Percentiles rank a stretch among this genome's conserved stretches.
These are phyloP conservation scores for Solenodon paradoxus DNA, from an alignment of 2,113 vertebrate genomes.

Conservation along the genomic window DNA sequence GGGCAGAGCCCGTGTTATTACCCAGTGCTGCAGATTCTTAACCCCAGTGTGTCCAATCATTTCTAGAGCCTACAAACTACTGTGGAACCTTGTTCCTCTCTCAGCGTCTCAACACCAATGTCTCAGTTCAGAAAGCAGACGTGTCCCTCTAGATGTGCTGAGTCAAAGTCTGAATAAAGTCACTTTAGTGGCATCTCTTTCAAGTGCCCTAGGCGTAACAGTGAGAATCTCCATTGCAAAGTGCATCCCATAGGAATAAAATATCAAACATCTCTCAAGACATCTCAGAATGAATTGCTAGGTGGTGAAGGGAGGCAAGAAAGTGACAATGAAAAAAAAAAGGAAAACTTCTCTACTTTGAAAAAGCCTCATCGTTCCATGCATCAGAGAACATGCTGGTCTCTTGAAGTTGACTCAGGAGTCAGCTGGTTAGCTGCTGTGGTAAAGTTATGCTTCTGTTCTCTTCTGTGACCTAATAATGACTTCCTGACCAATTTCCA, in stretches of 20 bases:
- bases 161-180: neutral
- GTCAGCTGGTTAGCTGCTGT: neutral
- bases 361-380: neutral
- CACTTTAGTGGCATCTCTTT: neutral
- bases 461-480: neutral
- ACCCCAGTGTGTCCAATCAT: neutral
- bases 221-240: neutral
- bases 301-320: neutral
- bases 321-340: neutral
- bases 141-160: neutral
- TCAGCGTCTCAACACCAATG: neutral
- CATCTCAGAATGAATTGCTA: neutral
- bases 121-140: neutral
- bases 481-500: conserved; percentile 19
- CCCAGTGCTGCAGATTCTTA: neutral
- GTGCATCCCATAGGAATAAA: neutral
- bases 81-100: neutral
- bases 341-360: neutral
- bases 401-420: neutral
- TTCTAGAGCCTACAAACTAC: neutral
- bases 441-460: neutral
- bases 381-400: neutral
- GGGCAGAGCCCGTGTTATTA: neutral
- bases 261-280: neutral
- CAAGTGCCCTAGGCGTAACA: neutral